A percentile compares a stretch with the other conserved stretches of the same genome.
phyloP scores from a whole-genome alignment of 2,113 vertebrate species.

The Mustela lutreola region DNA sequence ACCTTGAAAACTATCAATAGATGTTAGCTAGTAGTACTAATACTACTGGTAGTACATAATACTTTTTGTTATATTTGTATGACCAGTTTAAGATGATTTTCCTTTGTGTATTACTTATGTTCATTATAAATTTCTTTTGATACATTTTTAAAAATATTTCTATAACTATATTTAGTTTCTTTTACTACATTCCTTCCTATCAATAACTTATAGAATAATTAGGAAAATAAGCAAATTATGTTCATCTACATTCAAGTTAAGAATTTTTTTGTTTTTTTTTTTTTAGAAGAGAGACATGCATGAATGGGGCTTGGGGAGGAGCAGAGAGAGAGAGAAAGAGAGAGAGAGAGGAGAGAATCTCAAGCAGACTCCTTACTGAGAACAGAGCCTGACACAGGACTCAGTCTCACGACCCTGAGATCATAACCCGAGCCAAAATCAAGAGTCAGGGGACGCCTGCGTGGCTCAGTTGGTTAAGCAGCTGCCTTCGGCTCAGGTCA shows the following conservation, averaged over 20 bases:
- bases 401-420: not conserved
- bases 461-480: too few species aligned
- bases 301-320: not conserved
- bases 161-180: not conserved
- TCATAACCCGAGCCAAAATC: not conserved
- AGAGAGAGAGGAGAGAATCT: not conserved
- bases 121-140: not conserved
- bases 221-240: not conserved
- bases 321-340: not conserved
- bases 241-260: conserved; percentile 56
- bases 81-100: not conserved
- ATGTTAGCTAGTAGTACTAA: not conserved
- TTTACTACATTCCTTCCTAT: not conserved
- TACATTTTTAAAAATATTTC: not conserved
- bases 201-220: not conserved
- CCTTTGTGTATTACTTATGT: not conserved
- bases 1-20: not conserved
- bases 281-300: not conserved
- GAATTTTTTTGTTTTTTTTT: not conserved
- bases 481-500: too few species aligned
- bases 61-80: not conserved
- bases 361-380: not conserved
- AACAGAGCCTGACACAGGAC: not conserved
- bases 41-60: not conserved
- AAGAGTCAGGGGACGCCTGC: too few species aligned